Percentiles rank a stretch among this genome's conserved stretches.
Evolutionary conservation across 2,888 invertebrate genomes (phyloP).

Genomic region (Mesorhabditis belari): DNA sequence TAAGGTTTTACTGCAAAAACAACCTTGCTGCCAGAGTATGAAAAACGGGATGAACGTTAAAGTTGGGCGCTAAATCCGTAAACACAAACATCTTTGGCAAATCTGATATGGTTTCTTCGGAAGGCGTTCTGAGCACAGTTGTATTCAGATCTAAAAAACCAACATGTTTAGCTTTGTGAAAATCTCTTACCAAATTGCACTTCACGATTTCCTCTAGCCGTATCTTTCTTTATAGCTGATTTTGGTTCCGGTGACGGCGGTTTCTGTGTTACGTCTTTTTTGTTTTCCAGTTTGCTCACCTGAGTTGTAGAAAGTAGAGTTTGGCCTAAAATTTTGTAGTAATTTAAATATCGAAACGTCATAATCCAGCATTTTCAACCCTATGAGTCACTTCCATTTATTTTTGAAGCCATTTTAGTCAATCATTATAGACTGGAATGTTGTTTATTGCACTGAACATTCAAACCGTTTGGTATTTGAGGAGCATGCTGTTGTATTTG

Average conservation of each 20-base stretch:
- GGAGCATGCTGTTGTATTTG: too few relatives aligned
- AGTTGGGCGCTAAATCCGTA: conserved; percentile 7
- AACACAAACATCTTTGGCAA: conserved; percentile 11
- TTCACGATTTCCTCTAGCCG: background rate
- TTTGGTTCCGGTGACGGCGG: background rate
- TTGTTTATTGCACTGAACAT: too few relatives aligned
- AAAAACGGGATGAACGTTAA: conserved; percentile 31
- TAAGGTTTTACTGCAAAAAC: background rate
- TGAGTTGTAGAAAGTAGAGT: too few relatives aligned
- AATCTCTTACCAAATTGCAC: conserved; percentile 10
- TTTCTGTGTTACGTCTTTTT: too few relatives aligned
- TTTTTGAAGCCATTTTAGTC: too few relatives aligned
- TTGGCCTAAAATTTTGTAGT: too few relatives aligned
- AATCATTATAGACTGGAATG: too few relatives aligned
- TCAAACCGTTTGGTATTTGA: too few relatives aligned
- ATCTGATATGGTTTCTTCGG: conserved; percentile 6
- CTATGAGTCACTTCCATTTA: too few relatives aligned
- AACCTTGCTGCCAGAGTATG: conserved; percentile 14
- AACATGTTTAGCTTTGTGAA: background rate
- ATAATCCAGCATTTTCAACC: too few relatives aligned
- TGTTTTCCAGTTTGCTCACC: too few relatives aligned
- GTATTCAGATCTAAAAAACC: background rate
- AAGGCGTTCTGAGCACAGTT: conserved; percentile 3
- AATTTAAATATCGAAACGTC: too few relatives aligned
- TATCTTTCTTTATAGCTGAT: background rate